Conservation (phyloP, 2,797 vertebrate species). For the Ctenopoma multispine region DNA sequence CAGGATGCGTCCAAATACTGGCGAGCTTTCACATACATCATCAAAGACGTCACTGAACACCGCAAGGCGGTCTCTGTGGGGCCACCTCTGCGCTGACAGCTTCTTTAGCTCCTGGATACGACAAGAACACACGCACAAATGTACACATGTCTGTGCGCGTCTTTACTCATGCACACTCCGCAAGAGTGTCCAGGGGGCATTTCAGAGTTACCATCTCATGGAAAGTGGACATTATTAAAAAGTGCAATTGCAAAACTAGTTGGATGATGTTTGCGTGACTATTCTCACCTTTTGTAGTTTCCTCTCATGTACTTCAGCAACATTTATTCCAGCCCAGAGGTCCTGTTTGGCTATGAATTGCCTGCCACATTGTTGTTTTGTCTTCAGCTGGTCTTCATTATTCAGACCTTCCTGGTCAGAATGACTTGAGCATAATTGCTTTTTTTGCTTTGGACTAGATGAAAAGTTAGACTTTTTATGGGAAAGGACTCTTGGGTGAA, state of each 20-base stretch:
- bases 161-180: slow-evolving; percentile 32
- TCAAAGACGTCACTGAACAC: slow-evolving; percentile 85
- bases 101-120: slow-evolving; percentile 80
- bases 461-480: slow-evolving; percentile 22
- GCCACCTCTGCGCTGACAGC: slow-evolving; percentile 62
- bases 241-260: slow-evolving; percentile 2
- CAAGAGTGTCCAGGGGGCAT: slow-evolving; percentile 6
- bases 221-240: background rate
- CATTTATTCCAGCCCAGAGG: slow-evolving; percentile 55
- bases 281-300: slow-evolving; percentile 79
- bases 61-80: slow-evolving; percentile 77
- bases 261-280: slow-evolving; percentile 3
- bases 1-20: slow-evolving; percentile 86
- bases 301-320: slow-evolving; percentile 65
- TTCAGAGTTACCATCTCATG: slow-evolving; percentile 8
- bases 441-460: slow-evolving; percentile 30
- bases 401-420: slow-evolving; percentile 61
- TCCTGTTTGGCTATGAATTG: slow-evolving; percentile 62
- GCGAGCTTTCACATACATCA: slow-evolving; percentile 84
- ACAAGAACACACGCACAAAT: slow-evolving; percentile 62
- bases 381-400: slow-evolving; percentile 63
- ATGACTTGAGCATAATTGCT: slow-evolving; percentile 30
- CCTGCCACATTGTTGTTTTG: slow-evolving; percentile 71
- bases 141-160: slow-evolving; percentile 11
- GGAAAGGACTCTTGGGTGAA: slow-evolving; percentile 19